Conservation (phyloP, 2,113 vertebrate genomes). For the Cyanoderma ruficeps region DNA sequence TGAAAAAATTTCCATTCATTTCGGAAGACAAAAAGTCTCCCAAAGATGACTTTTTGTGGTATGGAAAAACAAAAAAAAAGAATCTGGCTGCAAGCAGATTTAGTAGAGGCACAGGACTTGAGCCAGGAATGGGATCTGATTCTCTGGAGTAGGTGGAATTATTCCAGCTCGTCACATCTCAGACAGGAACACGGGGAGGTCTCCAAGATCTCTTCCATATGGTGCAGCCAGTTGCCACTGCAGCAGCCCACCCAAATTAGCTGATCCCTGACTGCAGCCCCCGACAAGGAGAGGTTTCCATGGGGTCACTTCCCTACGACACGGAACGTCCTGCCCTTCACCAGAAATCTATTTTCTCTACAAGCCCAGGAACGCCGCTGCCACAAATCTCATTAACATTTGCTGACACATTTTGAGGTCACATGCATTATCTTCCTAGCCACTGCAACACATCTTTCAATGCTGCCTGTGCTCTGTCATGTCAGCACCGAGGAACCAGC, state of each 20-base stretch:
- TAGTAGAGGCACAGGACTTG: background rate
- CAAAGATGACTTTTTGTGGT: background rate
- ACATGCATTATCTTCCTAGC: background rate
- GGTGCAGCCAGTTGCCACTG: background rate
- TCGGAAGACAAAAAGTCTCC: background rate
- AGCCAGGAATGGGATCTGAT: background rate
- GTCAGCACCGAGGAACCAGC: constrained; percentile 36
- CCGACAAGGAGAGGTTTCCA: background rate
- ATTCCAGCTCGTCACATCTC: background rate
- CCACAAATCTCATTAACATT: constrained; percentile 25
- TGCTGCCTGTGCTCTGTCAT: background rate
- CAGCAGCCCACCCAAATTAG: background rate
- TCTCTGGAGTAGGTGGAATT: background rate
- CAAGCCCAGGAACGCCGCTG: background rate
- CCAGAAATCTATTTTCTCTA: background rate
- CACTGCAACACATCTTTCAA: background rate
- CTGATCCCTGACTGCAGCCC: background rate
- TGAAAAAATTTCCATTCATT: background rate
- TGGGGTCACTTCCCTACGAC: background rate
- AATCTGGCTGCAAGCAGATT: background rate
- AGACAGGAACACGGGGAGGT: background rate
- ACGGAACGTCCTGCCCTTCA: background rate
- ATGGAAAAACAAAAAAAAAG: background rate
- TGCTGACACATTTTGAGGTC: background rate
- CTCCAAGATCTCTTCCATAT: background rate